phyloP scores from a whole-genome alignment of 2,113 vertebrate genomes.

The Cepphus grylle region DNA sequence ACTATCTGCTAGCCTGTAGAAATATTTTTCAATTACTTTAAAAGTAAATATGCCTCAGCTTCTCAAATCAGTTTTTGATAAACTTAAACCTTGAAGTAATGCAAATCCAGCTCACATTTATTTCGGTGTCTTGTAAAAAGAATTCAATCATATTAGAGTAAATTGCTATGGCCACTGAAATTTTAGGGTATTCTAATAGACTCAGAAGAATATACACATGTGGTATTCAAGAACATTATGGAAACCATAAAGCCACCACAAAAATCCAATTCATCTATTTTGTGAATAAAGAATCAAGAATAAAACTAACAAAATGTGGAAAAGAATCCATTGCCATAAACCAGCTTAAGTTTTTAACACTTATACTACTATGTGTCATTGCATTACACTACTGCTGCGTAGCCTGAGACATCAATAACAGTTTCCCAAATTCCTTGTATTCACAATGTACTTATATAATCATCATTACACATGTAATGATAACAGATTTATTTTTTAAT shows the following conservation, averaged over 20 bases:
- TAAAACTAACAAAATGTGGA: neutral
- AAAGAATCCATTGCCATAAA: neutral
- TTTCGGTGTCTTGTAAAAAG: neutral
- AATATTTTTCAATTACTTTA: neutral
- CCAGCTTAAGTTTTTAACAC: neutral
- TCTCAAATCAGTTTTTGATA: neutral
- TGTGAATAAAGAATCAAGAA: neutral
- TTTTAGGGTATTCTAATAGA: neutral
- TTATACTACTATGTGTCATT: accelerated
- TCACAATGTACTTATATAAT: neutral
- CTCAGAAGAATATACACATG: neutral
- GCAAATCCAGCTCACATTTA: neutral
- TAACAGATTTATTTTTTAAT: accelerated
- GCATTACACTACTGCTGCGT: neutral
- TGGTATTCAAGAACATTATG: neutral
- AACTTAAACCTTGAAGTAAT: neutral
- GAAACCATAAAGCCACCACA: neutral
- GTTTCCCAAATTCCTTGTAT: neutral
- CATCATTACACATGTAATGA: neutral
- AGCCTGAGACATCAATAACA: neutral
- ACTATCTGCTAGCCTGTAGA: neutral
- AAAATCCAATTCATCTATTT: neutral
- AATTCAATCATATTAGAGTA: neutral
- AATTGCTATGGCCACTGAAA: neutral
- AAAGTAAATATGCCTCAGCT: neutral